These are phyloP conservation scores for Mesorhabditis belari DNA, from an alignment of 2,888 invertebrate genomes.

Conservation along the genomic window DNA sequence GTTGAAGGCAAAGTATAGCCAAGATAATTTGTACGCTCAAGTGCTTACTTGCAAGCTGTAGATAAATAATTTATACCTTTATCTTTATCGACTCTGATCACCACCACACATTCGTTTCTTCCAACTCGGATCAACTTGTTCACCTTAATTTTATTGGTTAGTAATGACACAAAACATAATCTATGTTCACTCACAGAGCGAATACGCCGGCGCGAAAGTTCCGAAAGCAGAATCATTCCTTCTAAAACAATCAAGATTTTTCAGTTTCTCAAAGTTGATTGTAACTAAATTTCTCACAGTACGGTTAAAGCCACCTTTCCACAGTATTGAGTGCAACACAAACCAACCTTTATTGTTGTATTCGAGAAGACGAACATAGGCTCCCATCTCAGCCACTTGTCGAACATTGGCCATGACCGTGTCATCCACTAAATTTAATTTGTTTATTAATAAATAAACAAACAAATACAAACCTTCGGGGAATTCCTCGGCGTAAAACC, in stretches of 20 bases:
- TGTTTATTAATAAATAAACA: no score
- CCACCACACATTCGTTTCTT: slow-evolving; percentile 95
- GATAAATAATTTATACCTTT: slow-evolving; percentile 67
- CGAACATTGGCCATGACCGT: slow-evolving; percentile 85
- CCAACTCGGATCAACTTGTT: slow-evolving; percentile 98
- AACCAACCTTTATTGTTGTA: slow-evolving; percentile 85
- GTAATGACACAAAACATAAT: no score
- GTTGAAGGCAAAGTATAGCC: neutral
- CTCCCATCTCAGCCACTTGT: slow-evolving; percentile 97
- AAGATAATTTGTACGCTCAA: no score
- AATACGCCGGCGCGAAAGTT: slow-evolving; percentile 93
- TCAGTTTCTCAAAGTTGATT: no score
- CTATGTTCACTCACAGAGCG: no score
- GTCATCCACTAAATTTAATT: no score
- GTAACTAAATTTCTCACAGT: no score
- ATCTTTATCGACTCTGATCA: slow-evolving; percentile 96
- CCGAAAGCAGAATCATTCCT: slow-evolving; percentile 92
- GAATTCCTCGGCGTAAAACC: slow-evolving; percentile 93
- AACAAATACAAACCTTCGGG: no score
- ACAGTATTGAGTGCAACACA: no score
- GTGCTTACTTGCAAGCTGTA: neutral
- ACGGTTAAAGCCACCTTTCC: no score
- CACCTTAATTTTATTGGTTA: no score
- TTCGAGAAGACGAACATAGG: slow-evolving; percentile 91
- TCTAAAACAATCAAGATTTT: slow-evolving; percentile 28